phyloP scores from a whole-genome alignment of 2,113 vertebrate species.

The Pluvialis apricaria region DNA sequence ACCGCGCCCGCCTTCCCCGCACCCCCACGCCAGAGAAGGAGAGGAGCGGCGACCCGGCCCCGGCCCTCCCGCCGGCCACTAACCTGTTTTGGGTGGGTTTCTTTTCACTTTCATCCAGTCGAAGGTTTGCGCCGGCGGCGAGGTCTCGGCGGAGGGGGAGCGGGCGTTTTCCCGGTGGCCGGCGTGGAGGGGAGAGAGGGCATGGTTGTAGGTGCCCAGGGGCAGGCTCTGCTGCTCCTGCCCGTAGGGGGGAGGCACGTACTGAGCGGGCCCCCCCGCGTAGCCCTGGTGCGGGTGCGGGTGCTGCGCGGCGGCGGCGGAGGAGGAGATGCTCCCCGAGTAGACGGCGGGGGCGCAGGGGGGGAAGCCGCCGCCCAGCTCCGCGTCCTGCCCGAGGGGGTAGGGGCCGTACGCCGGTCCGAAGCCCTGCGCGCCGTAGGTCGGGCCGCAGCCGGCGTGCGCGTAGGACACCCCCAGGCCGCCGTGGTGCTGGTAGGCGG shows the following conservation, averaged over 20 bases:
- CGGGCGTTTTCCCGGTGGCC: constrained; percentile 85
- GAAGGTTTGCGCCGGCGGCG: constrained; percentile 90
- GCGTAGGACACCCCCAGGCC: constrained; percentile 86
- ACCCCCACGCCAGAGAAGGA: neutral
- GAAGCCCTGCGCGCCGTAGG: constrained; percentile 88
- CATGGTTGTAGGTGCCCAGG: constrained; percentile 82
- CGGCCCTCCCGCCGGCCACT: constrained; percentile 44
- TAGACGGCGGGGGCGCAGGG: constrained; percentile 89
- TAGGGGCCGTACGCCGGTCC: constrained; percentile 84
- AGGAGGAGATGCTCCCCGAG: constrained; percentile 86
- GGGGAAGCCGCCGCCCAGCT: constrained; percentile 82
- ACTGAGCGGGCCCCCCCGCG: constrained; percentile 84
- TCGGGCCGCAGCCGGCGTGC: constrained; percentile 83
- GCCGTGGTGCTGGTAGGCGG: constrained; percentile 83
- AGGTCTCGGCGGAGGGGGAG: constrained; percentile 86
- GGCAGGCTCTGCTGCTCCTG: constrained; percentile 84
- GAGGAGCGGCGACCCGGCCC: neutral
- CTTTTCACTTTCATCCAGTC: constrained; percentile 99
- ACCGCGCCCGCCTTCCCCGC: neutral
- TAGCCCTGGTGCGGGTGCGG: constrained; percentile 88
- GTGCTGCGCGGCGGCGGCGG: constrained; percentile 77
- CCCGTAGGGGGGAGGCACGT: constrained; percentile 83
- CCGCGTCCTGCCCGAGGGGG: constrained; percentile 89
- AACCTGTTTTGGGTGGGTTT: constrained; percentile 98
- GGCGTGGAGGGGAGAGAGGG: constrained; percentile 87